Base-by-base conservation (phyloP, 2,888 invertebrate species). In the Coelogynopora nodosa region DNA sequence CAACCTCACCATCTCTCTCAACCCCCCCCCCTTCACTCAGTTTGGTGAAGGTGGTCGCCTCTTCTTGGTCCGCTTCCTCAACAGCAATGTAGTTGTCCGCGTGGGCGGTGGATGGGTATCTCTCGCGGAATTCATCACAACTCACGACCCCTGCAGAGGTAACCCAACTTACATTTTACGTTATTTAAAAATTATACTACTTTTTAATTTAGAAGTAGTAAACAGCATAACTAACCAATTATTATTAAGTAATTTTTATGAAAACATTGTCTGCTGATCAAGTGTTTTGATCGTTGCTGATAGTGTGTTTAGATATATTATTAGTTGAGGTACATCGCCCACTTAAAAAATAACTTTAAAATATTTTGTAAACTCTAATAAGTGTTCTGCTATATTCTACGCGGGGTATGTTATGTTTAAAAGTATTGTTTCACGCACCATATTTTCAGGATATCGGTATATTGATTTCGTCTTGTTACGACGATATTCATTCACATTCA, bases 1-100 rank as follows among this genome's bases (percentile, higher is more conserved):
- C n/a, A n/a, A n/a, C n/a, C n/a, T n/a, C n/a, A n/a, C n/a, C n/a
- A n/a, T n/a, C n/a, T n/a, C n/a, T n/a, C n/a, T n/a, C n/a, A n/a
- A n/a, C n/a, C n/a, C n/a, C n/a, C n/a, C n/a, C n/a, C n/a, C n/a
- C n/a, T n/a, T n/a, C n/a, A n/a, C n/a, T 29, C 89, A 92, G 92
- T 91, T 92, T 90, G 91, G 92, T 18, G 91, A 91, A 87, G 91
- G 90, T 87, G 90, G 90, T 87, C 90, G 90, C 86, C 89, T 91
- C 74, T 86, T 30, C 27, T 28, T 86, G 86, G 86, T 86, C 31
- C 83, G 86, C 27, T 86, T 81, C 30, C 31, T 86, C 29, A 86
- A 86, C 80, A 27, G 80, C n/a, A 27, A 30, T 31, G 86, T 86
- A 5, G 80, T 86, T 67, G 86, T 86, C 18, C 30, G 86, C 1